Conservation (phyloP, 2,113 vertebrate genomes). For the Quiscalus mexicanus region DNA sequence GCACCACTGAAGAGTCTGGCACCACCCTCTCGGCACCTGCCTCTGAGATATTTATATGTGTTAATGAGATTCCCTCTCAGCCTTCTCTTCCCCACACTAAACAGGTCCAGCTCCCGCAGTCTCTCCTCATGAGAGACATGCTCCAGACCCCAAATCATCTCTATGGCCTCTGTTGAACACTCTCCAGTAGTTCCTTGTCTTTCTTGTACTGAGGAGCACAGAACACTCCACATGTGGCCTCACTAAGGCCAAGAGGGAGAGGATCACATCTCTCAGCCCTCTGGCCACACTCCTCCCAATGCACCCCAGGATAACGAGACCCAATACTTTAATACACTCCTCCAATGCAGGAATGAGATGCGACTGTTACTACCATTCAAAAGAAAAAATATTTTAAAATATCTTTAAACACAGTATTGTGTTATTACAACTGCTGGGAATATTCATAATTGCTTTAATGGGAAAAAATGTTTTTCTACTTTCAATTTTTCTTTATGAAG, state of each 20-base stretch:
- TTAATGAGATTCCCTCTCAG: not conserved
- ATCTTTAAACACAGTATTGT: not conserved
- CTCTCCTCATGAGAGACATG: not conserved
- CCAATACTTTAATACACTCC: not conserved
- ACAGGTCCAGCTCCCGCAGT: not conserved
- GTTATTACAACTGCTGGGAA: not conserved
- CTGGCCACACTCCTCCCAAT: not conserved
- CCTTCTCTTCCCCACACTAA: not conserved
- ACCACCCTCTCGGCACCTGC: not conserved
- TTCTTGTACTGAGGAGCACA: not conserved
- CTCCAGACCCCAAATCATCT: not conserved
- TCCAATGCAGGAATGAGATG: not conserved
- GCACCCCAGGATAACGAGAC: not conserved
- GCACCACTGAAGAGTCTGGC: not conserved
- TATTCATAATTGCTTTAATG: not conserved
- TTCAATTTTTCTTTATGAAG: not conserved
- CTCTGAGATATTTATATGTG: not conserved
- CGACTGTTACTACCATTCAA: not conserved
- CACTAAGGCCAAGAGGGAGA: not conserved
- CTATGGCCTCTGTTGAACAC: not conserved
- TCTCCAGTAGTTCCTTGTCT: not conserved
- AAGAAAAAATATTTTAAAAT: not conserved
- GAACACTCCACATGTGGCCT: not conserved
- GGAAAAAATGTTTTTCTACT: not conserved
- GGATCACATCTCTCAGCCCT: rapidly evolving